phyloP scores from a whole-genome alignment of 2,888 invertebrate genomes.

The Drosophila affinis region DNA sequence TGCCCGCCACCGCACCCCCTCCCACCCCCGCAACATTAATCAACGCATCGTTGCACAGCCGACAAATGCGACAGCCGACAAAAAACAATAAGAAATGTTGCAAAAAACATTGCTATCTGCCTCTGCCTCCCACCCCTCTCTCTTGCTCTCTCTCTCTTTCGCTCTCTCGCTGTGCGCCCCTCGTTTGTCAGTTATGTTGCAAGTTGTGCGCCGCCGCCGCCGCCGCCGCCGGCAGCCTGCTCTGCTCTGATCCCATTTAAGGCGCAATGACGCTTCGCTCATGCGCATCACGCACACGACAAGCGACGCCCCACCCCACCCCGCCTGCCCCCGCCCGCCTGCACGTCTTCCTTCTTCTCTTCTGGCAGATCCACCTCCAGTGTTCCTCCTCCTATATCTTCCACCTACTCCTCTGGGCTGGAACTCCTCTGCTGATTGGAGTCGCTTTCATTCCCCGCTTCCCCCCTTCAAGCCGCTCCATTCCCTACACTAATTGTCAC shows the following conservation, averaged over 20 bases:
- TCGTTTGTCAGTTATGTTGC: conserved; percentile 43
- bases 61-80: conserved; percentile 38
- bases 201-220: conserved; percentile 31
- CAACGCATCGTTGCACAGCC: conserved; percentile 74
- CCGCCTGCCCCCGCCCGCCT: not conserved
- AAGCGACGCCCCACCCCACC: conserved; percentile 16
- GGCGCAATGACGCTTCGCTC: conserved; percentile 76
- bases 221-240: conserved; percentile 16
- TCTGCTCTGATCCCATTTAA: conserved; percentile 68
- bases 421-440: conserved; percentile 22
- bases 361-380: not conserved
- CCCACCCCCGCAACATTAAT: conserved; percentile 49
- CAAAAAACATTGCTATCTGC: conserved; percentile 37
- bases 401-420: conserved; percentile 17
- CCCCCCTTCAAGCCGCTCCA: conserved; percentile 1
- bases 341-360: not conserved
- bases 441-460: conserved; percentile 8
- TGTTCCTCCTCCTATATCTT: conserved; percentile 1
- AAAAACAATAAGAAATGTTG: conserved; percentile 70
- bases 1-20: conserved; percentile 44
- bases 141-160: not conserved
- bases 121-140: not conserved
- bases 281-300: conserved; percentile 75
- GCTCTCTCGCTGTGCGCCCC: conserved; percentile 17
- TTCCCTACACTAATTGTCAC: not conserved